Evolutionary conservation across 1,140 invertebrate genomes (phyloP).

Genomic region (Diorhabda sublineata): DNA sequence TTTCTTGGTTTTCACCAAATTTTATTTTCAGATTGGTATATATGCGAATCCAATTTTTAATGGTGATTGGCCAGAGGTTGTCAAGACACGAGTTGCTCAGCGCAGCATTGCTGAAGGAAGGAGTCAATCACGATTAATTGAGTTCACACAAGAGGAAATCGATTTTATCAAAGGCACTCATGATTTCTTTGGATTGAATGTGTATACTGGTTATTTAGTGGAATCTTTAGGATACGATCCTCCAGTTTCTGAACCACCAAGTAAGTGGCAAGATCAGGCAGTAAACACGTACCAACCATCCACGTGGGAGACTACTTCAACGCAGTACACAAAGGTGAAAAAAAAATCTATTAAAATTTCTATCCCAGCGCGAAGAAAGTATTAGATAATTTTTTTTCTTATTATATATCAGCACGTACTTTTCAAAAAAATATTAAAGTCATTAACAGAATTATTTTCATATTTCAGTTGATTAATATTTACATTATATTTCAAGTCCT

Average conservation of each 20-base stretch:
- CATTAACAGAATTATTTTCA: too few relatives aligned
- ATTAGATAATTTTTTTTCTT: too few relatives aligned
- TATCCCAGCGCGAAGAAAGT: too few relatives aligned
- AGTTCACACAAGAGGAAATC: constrained; percentile 59
- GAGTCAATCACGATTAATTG: constrained; percentile 55
- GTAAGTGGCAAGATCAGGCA: not conserved
- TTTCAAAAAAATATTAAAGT: too few relatives aligned
- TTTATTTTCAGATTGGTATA: constrained; percentile 53
- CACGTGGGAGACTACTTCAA: not conserved
- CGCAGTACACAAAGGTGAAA: constrained; percentile 4
- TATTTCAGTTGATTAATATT: too few relatives aligned
- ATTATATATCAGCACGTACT: too few relatives aligned
- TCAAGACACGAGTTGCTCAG: constrained; percentile 56
- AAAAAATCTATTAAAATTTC: too few relatives aligned
- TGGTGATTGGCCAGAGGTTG: constrained; percentile 61
- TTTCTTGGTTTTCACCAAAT: constrained; percentile 45
- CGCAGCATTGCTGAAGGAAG: constrained; percentile 58
- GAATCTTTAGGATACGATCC: not conserved
- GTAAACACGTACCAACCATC: constrained; percentile 7
- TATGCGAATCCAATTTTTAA: constrained; percentile 62
- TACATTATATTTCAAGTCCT: too few relatives aligned
- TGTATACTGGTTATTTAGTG: constrained; percentile 27
- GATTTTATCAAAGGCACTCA: constrained; percentile 50
- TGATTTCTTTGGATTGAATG: constrained; percentile 39
- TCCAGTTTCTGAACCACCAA: not conserved